These are phyloP conservation scores for Nomada flava DNA, from an alignment of 2,888 invertebrate species.

Conservation along the genomic window DNA sequence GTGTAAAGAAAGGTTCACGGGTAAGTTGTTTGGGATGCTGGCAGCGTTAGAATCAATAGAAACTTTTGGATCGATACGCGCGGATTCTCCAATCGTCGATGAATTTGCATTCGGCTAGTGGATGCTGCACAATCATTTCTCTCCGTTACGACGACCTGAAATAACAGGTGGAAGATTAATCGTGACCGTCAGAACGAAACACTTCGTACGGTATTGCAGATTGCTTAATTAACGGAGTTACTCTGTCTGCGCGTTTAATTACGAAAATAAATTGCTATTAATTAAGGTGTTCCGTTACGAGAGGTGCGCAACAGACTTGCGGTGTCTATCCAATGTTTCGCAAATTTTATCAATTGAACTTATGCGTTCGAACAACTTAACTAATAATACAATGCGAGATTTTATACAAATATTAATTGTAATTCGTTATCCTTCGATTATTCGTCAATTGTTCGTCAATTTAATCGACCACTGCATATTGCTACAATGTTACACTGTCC, in stretches of 20 bases:
- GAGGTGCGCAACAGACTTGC: conserved; percentile 3
- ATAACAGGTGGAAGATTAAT: not conserved
- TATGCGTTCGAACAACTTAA: not conserved
- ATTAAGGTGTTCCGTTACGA: conserved; percentile 39
- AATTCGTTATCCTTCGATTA: not conserved
- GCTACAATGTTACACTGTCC: not conserved
- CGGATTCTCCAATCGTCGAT: conserved; percentile 33
- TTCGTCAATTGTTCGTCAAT: not conserved
- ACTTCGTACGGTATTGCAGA: not conserved
- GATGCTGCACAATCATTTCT: conserved; percentile 40
- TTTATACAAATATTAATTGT: not conserved
- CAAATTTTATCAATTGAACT: not conserved
- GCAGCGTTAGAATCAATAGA: conserved; percentile 30
- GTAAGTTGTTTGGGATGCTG: conserved; percentile 43
- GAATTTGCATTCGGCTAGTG: conserved; percentile 18
- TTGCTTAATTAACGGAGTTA: conserved; percentile 11
- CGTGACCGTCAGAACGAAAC: not conserved
- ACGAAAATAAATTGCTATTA: conserved; percentile 42
- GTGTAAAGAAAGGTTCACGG: conserved; percentile 42
- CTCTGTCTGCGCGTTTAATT: conserved; percentile 25
- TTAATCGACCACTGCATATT: not conserved
- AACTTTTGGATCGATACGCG: conserved; percentile 46
- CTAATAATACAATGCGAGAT: not conserved
- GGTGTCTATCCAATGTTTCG: not conserved
- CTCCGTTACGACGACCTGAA: not conserved